Conservation (phyloP, 2,888 invertebrate genomes). For the Oscheius sp. region DNA sequence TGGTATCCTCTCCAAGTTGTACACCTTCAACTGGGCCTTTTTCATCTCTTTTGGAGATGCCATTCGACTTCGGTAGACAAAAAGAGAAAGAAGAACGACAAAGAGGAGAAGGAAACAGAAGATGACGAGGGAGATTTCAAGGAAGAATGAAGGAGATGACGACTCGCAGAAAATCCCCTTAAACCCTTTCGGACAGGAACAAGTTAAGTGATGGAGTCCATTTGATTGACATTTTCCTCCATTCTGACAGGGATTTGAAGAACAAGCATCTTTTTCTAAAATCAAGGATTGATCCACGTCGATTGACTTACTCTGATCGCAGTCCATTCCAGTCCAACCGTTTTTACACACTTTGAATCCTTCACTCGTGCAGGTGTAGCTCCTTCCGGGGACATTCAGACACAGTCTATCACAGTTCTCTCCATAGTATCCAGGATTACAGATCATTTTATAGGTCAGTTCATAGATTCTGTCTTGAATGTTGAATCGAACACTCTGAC, state of each 20-base stretch:
- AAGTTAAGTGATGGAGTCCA: not conserved
- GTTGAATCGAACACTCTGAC: not conserved
- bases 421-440: conserved; percentile 3
- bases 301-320: not conserved
- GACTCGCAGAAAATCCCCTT: not conserved
- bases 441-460: not conserved
- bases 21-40: too few relatives aligned
- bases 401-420: not conserved
- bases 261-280: not conserved
- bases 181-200: not conserved
- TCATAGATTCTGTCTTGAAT: not conserved
- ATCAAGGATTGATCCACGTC: not conserved
- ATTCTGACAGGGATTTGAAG: not conserved
- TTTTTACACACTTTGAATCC: conserved; percentile 7
- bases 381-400: not conserved
- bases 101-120: too few relatives aligned
- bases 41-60: too few relatives aligned
- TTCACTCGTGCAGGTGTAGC: not conserved
- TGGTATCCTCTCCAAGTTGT: too few relatives aligned
- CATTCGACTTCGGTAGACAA: too few relatives aligned
- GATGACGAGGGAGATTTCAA: too few relatives aligned
- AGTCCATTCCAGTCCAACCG: conserved; percentile 5
- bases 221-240: not conserved
- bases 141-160: too few relatives aligned
- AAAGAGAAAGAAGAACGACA: too few relatives aligned